Evolutionary conservation across 2,797 vertebrate species (phyloP).

Genomic region (Peromyscus nudipes): DNA sequence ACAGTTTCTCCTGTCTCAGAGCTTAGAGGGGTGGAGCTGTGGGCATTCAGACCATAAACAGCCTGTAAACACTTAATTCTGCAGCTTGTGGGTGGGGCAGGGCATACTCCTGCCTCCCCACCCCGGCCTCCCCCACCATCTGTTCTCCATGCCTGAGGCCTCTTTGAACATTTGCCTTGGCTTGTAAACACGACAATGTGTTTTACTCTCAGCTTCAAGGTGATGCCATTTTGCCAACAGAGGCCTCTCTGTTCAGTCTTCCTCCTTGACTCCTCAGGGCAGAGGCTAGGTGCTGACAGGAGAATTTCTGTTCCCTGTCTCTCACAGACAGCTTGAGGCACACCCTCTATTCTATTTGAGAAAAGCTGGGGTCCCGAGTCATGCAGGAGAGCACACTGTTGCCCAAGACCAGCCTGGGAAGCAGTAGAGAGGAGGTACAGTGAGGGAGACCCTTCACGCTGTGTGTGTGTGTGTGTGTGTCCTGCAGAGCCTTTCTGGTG

Average conservation of each 20-base stretch:
- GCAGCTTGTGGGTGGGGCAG: conserved; percentile 36
- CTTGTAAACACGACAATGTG: neutral
- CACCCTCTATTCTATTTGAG: neutral
- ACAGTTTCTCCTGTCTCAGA: neutral
- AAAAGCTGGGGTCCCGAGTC: neutral
- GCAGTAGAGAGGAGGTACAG: neutral
- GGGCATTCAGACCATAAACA: conserved; percentile 11
- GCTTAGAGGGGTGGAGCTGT: neutral
- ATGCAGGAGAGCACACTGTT: neutral
- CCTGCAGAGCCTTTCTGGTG: neutral
- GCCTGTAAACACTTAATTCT: conserved; percentile 14
- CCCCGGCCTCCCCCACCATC: conserved; percentile 26
- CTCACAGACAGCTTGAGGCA: neutral
- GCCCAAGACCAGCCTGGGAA: neutral
- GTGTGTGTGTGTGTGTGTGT: neutral
- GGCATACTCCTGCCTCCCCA: no score
- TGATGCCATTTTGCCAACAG: neutral
- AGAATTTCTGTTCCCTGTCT: neutral
- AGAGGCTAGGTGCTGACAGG: neutral
- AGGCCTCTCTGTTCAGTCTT: fast-evolving
- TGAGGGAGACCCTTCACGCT: neutral
- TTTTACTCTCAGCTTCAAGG: neutral
- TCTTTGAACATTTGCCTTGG: conserved; percentile 66
- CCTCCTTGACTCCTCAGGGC: fast-evolving
- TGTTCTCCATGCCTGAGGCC: neutral